Evolutionary conservation across 2,113 vertebrate species (phyloP).

Genomic region (Ctenomys sociabilis): DNA sequence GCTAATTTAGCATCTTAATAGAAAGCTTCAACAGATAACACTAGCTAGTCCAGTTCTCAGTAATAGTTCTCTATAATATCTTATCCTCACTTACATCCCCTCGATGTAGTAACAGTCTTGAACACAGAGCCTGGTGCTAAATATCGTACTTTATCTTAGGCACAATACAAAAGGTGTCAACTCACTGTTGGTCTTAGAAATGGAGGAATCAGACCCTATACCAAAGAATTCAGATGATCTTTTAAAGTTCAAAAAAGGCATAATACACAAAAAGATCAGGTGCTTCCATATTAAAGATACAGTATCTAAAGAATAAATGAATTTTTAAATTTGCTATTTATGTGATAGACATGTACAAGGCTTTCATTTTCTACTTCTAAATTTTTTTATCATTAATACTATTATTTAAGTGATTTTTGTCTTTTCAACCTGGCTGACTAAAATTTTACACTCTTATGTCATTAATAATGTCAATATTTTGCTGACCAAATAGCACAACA

Average conservation of each 20-base stretch:
- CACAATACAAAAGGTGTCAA: background rate
- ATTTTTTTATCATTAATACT: background rate
- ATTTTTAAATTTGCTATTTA: background rate
- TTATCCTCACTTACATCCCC: background rate
- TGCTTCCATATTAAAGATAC: constrained; percentile 11
- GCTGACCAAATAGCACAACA: too few relatives aligned
- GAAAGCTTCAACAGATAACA: background rate
- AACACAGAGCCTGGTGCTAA: background rate
- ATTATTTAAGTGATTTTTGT: constrained; percentile 29
- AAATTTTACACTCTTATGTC: background rate
- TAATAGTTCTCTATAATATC: background rate
- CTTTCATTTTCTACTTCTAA: background rate
- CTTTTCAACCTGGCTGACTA: constrained; percentile 13
- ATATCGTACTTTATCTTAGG: background rate
- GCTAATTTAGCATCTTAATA: background rate
- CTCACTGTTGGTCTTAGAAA: background rate
- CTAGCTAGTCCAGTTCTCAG: background rate
- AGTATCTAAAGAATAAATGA: background rate
- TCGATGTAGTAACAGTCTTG: background rate
- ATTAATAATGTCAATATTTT: constrained; percentile 19
- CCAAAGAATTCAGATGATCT: background rate
- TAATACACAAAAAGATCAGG: background rate
- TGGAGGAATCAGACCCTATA: background rate
- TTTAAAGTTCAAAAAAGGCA: background rate
- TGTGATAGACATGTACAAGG: background rate